A percentile compares a stretch with the other conserved stretches of the same genome.
Evolutionary conservation across 2,797 vertebrate genomes (phyloP).

Genomic region (Petrocephalus schoutedeni): DNA sequence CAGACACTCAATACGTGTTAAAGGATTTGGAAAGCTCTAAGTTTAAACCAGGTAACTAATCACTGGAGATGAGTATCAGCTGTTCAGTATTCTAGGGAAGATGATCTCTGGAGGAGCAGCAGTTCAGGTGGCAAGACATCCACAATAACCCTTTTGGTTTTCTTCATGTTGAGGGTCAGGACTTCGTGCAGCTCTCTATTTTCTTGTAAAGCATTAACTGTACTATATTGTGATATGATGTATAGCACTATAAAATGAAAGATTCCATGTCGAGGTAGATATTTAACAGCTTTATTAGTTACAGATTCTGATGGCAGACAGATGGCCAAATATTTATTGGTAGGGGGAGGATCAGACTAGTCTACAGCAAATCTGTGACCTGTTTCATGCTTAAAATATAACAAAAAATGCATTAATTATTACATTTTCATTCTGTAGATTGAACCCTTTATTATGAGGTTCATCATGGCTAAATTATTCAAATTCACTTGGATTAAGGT

Average conservation of each 20-base stretch:
- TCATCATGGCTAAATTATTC: neutral
- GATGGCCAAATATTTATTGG: neutral
- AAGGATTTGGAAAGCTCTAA: neutral
- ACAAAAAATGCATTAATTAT: neutral
- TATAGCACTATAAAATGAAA: neutral
- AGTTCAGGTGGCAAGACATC: neutral
- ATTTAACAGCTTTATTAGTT: neutral
- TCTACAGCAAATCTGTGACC: neutral
- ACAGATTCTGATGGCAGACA: neutral
- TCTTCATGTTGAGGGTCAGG: neutral
- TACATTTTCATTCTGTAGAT: neutral
- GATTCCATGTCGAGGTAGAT: neutral
- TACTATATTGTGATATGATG: neutral
- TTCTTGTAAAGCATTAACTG: neutral
- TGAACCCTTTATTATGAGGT: neutral
- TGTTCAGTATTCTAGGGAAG: neutral
- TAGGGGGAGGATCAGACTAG: neutral
- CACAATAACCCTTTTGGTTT: neutral
- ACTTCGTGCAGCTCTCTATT: neutral
- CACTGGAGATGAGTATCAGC: neutral
- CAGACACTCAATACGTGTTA: neutral
- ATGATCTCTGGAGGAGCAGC: neutral
- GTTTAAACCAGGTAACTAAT: neutral
- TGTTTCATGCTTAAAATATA: neutral
- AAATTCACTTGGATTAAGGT: neutral